Percentiles rank a stretch among this genome's conserved stretches.
phyloP scores from a whole-genome alignment of 2,888 invertebrate species.

The Siphlonurus alternatus region DNA sequence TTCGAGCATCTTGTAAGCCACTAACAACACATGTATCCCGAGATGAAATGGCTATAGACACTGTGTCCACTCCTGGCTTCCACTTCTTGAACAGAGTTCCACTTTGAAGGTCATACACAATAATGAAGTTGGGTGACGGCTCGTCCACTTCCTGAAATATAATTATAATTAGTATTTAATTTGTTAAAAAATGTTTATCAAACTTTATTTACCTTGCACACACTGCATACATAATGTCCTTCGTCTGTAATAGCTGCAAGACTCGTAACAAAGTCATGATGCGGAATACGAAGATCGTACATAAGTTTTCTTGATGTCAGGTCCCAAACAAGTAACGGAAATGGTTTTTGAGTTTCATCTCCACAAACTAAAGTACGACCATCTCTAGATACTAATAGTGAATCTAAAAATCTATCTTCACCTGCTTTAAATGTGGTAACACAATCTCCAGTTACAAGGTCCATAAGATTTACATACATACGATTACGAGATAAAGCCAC shows the following conservation, averaged over 20 bases:
- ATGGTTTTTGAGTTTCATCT: constrained; percentile 84
- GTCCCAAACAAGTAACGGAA: constrained; percentile 79
- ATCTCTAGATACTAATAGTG: constrained; percentile 71
- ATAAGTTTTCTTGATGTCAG: constrained; percentile 64
- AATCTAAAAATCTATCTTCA: constrained; percentile 78
- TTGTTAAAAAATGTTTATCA: not conserved
- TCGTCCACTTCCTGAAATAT: constrained; percentile 46
- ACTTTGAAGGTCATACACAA: constrained; percentile 78
- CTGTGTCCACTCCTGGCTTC: constrained; percentile 72
- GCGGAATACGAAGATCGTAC: constrained; percentile 73
- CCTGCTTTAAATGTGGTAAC: constrained; percentile 80
- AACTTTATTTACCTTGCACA: constrained; percentile 26
- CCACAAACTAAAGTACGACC: constrained; percentile 78
- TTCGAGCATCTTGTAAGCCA: constrained; percentile 63
- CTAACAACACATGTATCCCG: constrained; percentile 69
- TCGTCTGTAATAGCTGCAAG: constrained; percentile 73
- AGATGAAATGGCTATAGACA: constrained; percentile 71
- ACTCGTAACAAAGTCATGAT: constrained; percentile 74
- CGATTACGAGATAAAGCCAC: constrained; percentile 71
- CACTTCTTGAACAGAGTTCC: constrained; percentile 83
- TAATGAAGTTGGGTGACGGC: constrained; percentile 72
- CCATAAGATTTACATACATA: constrained; percentile 81
- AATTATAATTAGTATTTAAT: not conserved
- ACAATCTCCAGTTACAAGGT: constrained; percentile 61
- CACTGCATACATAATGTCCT: constrained; percentile 42